Evolutionary conservation across 2,113 vertebrate genomes (phyloP).

Genomic region (Gymnarchus niloticus): DNA sequence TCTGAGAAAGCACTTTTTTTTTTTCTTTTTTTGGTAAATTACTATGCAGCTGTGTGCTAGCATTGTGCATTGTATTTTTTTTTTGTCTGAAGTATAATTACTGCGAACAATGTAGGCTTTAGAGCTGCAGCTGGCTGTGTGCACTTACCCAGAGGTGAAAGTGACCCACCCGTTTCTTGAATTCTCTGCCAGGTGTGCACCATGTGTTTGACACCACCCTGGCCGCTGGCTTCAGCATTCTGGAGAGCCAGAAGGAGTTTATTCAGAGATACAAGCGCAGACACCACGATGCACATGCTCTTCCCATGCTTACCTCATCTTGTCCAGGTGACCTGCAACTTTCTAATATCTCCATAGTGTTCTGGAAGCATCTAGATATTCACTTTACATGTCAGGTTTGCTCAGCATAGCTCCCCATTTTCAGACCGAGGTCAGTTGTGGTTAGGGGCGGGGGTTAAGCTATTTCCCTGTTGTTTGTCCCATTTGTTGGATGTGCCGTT

Average conservation of each 20-base stretch:
- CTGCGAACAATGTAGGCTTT: not conserved
- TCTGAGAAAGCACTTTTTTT: not conserved
- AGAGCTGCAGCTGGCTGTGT: not conserved
- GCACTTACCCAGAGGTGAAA: not conserved
- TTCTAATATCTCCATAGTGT: not conserved
- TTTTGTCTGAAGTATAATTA: not conserved
- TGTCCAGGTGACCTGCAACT: conserved; percentile 76
- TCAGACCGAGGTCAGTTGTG: not conserved
- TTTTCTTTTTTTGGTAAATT: not conserved
- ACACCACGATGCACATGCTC: conserved; percentile 70
- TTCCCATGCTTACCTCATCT: conserved; percentile 95
- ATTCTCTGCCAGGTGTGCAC: conserved; percentile 68
- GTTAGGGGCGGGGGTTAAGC: not conserved
- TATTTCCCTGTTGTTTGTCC: not conserved
- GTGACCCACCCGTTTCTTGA: not conserved
- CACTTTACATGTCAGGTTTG: not conserved
- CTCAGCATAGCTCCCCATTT: not conserved
- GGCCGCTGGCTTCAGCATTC: conserved; percentile 86
- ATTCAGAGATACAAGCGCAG: conserved; percentile 76
- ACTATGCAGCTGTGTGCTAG: not conserved
- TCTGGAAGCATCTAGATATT: not conserved
- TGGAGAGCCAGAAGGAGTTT: conserved; percentile 91
- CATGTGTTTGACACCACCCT: conserved; percentile 85
- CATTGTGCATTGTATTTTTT: no score
- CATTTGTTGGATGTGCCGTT: not conserved